Percentiles rank a stretch among this genome's conserved stretches.
Evolutionary conservation across 2,888 invertebrate species (phyloP).

Genomic region (Synanthedon formicaeformis): DNA sequence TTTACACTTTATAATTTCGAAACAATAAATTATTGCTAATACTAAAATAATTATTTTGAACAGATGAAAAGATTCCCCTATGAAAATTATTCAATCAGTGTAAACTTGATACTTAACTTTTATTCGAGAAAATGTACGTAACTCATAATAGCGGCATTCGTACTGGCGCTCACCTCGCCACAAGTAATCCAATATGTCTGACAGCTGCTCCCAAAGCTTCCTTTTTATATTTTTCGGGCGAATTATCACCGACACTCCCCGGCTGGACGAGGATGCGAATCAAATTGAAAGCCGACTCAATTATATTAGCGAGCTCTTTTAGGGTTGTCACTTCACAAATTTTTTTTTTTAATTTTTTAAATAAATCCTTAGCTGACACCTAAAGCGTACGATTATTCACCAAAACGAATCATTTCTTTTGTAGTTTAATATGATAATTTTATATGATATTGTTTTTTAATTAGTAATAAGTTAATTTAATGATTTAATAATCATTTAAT

Average conservation of each 20-base stretch:
- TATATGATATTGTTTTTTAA: too few relatives aligned
- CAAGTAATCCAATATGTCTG: slow-evolving; percentile 63
- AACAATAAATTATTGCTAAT: too few relatives aligned
- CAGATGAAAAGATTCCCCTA: background rate
- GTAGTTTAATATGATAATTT: too few relatives aligned
- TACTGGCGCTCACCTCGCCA: slow-evolving; percentile 10
- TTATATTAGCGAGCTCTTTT: slow-evolving; percentile 52
- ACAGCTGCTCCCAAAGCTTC: slow-evolving; percentile 46
- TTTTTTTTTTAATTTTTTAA: too few relatives aligned
- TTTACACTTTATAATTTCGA: too few relatives aligned
- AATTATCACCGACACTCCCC: slow-evolving; percentile 67
- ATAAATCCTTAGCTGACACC: too few relatives aligned
- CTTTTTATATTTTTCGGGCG: slow-evolving; percentile 69
- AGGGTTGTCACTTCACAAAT: slow-evolving; percentile 31
- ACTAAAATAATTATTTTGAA: background rate
- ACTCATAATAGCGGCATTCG: slow-evolving; percentile 9
- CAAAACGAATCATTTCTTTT: too few relatives aligned
- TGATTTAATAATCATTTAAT: too few relatives aligned
- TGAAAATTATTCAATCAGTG: slow-evolving; percentile 1
- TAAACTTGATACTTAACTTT: slow-evolving; percentile 18
- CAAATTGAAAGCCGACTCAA: slow-evolving; percentile 70
- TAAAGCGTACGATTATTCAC: too few relatives aligned
- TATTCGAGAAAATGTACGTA: slow-evolving; percentile 8
- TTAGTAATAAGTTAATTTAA: too few relatives aligned
- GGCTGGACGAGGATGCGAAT: slow-evolving; percentile 60